Conservation (phyloP, 2,888 invertebrate species). For the Tachina lurida region DNA sequence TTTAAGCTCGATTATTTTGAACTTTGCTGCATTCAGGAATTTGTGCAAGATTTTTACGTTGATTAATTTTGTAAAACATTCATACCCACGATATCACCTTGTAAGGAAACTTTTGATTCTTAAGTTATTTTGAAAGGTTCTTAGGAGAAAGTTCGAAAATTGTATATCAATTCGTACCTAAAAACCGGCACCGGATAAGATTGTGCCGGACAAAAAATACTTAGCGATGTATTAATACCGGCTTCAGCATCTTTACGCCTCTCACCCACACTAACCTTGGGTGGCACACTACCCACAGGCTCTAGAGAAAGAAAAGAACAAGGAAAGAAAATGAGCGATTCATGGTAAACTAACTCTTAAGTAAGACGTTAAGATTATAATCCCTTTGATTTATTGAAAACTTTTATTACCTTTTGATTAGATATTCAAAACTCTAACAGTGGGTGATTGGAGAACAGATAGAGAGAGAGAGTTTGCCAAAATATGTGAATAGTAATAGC, state of each 20-base stretch:
- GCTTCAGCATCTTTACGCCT: slow-evolving; percentile 85
- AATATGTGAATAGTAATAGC: no score
- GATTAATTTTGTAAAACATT: no score
- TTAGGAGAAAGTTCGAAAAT: background rate
- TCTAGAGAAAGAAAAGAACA: slow-evolving; percentile 80
- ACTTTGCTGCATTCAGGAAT: no score
- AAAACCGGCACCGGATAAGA: slow-evolving; percentile 86
- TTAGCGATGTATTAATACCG: slow-evolving; percentile 83
- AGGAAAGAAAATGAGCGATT: background rate
- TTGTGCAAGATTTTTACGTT: no score
- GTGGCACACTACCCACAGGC: slow-evolving; percentile 84
- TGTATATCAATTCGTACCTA: slow-evolving; percentile 81
- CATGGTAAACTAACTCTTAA: slow-evolving; percentile 15
- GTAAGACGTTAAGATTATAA: slow-evolving; percentile 36
- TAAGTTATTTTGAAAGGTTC: background rate
- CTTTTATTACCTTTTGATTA: slow-evolving; percentile 56
- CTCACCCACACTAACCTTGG: slow-evolving; percentile 85
- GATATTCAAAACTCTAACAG: no score
- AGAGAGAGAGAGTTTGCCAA: no score
- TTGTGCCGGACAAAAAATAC: slow-evolving; percentile 89
- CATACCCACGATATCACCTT: no score
- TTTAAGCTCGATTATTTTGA: no score
- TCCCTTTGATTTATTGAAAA: slow-evolving; percentile 59
- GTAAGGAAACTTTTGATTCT: no score
- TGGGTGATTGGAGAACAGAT: no score